Base-by-base conservation (phyloP, 2,113 vertebrate species). In the Macquaria australasica region DNA sequence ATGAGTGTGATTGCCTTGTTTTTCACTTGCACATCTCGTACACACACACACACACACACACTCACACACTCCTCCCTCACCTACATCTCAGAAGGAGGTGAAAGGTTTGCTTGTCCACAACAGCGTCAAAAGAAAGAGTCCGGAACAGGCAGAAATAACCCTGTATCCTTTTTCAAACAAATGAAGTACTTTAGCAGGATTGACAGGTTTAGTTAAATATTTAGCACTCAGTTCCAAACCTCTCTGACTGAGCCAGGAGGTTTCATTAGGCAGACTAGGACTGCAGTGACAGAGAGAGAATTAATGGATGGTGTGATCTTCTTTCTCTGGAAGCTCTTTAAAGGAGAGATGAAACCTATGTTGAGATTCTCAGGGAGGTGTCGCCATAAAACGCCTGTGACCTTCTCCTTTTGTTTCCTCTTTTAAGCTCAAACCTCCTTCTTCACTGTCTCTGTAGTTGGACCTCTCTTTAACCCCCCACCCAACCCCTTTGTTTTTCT, bases 331-430 rank as follows among this genome's bases (percentile, higher is more conserved):
- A 41, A n/a, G 14, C 81, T 82, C 68, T 82, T 85, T 79, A 82
- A 86, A 85, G 74, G 34, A 63, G 55, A 82, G 59, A 83, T 74
- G 21, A 76, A 91, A 69, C 75, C 72, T 88, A 85, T 92, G 82
- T 86, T 66, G 60, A 63, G 83, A 77, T 34, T 28, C 84, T 81
- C 50, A 5, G 59, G 55, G 58, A 75, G 87, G 58, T 21, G 86
- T 87, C 70, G 1, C 82, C 86, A 93, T 93, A 93, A 94, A 94
- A 84, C 85, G 88, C 87, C 58, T 78, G 76, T 91, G 92, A 92
- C 91, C 91, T 93, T 94, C 63, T 88, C 77, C 64, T 8, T 53
- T 50, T 53, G n/a, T n/a, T 73, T 56, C 75, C 69, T 23, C 31
- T 51, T 67, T 41, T 51, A 43, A 64, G 62, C 31, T 82, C 10